phyloP scores from a whole-genome alignment of 1,140 invertebrate genomes.

The Leptopilina boulardi region DNA sequence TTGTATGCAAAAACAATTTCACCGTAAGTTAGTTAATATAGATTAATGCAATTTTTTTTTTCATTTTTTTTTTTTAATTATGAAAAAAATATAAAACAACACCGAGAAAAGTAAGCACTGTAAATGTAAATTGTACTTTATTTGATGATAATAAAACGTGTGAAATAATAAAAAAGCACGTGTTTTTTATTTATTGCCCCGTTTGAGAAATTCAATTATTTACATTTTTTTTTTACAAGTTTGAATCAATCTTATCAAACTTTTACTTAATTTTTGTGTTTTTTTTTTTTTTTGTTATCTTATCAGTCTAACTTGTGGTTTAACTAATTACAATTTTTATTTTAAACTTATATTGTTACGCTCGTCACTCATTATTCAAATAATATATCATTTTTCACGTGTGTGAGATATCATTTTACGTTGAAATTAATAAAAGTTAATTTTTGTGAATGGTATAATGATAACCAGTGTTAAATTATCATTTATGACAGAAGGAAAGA shows the following conservation, averaged over 20 bases:
- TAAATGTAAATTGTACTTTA: conserved; percentile 37
- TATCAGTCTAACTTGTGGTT: background rate
- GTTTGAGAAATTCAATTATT: background rate
- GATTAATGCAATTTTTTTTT: conserved; percentile 13
- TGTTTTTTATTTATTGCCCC: background rate
- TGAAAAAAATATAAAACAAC: background rate
- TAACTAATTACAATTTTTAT: too few relatives aligned
- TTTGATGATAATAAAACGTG: conserved; percentile 32
- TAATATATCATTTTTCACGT: too few relatives aligned
- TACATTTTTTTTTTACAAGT: background rate
- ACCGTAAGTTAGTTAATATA: conserved; percentile 18
- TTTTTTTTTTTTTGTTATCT: conserved; percentile 18
- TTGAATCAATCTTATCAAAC: conserved; percentile 22
- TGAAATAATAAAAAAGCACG: background rate
- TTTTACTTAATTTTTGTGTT: too few relatives aligned
- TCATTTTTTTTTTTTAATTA: too few relatives aligned
- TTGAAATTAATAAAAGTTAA: too few relatives aligned
- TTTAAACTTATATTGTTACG: too few relatives aligned
- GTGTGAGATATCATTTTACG: too few relatives aligned
- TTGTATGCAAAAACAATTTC: conserved; percentile 41
- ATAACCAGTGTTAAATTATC: too few relatives aligned
- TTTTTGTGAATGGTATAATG: too few relatives aligned
- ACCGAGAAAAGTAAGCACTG: conserved; percentile 37
- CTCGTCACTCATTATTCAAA: too few relatives aligned
- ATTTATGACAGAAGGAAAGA: too few relatives aligned